Conservation (phyloP, 2,888 invertebrate species). For the Drosophila vallismaia region DNA sequence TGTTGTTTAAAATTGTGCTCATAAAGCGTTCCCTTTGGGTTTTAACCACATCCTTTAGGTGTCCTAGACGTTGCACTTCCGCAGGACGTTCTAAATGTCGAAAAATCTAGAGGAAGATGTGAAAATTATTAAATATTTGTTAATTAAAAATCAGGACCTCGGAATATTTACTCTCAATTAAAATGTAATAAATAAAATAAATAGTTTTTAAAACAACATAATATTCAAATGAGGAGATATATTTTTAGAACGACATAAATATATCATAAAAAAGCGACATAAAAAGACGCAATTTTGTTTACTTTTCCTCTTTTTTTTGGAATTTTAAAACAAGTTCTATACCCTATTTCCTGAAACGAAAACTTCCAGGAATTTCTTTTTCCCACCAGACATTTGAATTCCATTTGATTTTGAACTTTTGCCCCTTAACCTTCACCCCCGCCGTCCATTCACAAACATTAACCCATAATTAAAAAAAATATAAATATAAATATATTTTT, state of each 20-base stretch:
- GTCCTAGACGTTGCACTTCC: constrained; percentile 88
- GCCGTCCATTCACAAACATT: constrained; percentile 14
- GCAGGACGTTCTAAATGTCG: constrained; percentile 91
- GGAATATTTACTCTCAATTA: no score
- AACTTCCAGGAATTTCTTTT: not conserved
- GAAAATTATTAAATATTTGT: no score
- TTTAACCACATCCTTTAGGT: constrained; percentile 86
- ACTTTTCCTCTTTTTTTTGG: not conserved
- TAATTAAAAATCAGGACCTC: no score
- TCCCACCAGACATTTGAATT: not conserved
- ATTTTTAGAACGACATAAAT: no score
- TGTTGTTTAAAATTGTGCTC: constrained; percentile 86
- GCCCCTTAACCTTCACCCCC: constrained; percentile 9
- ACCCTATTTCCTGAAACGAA: not conserved
- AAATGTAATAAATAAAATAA: no score
- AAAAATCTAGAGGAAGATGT: constrained; percentile 87
- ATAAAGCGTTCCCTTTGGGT: constrained; percentile 86
- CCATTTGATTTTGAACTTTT: not conserved
- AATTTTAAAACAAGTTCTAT: no score
- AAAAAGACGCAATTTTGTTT: not conserved
- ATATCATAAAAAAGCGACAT: no score
- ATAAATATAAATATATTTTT: constrained; percentile 28
- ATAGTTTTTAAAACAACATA: not conserved
- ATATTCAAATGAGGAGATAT: no score
- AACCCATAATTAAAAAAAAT: constrained; percentile 22